A percentile compares a stretch with the other conserved stretches of the same genome.
Evolutionary conservation across 2,113 vertebrate species (phyloP).

Genomic region (Phodopus roborovskii): DNA sequence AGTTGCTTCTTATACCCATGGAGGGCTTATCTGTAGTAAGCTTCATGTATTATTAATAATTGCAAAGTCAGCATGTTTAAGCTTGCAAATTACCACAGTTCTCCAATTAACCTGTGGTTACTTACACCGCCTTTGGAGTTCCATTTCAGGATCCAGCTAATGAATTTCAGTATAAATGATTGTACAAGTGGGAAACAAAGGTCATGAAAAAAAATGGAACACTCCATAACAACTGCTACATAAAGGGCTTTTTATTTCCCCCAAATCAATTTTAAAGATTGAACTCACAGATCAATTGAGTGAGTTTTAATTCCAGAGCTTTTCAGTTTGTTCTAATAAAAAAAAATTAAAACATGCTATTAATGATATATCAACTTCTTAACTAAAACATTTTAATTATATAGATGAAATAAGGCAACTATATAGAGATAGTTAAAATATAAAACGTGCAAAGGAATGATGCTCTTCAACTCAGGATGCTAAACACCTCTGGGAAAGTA

Average conservation of each 20-base stretch:
- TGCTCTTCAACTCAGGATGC: background rate
- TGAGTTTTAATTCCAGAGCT: constrained; percentile 32
- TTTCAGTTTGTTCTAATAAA: constrained; percentile 47
- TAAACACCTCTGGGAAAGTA: background rate
- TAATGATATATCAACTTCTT: constrained; percentile 34
- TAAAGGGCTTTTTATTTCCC: constrained; percentile 57
- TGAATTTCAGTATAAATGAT: constrained; percentile 78
- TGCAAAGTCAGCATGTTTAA: constrained; percentile 77
- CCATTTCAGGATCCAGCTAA: constrained; percentile 63
- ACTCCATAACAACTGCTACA: constrained; percentile 65
- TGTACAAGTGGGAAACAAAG: constrained; percentile 77
- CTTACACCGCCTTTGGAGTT: constrained; percentile 59
- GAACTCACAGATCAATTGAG: background rate
- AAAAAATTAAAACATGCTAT: constrained; percentile 16
- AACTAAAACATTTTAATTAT: constrained; percentile 35
- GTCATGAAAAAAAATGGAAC: constrained; percentile 67
- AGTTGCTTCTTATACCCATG: background rate
- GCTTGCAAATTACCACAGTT: constrained; percentile 76
- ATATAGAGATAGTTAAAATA: background rate
- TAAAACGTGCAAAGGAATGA: background rate
- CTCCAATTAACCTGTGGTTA: constrained; percentile 79
- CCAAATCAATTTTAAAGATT: constrained; percentile 73
- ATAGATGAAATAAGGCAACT: background rate
- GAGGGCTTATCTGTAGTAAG: background rate
- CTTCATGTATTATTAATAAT: constrained; percentile 79